phyloP scores from a whole-genome alignment of 2,113 vertebrate genomes.

The Ploceus nigricollis region DNA sequence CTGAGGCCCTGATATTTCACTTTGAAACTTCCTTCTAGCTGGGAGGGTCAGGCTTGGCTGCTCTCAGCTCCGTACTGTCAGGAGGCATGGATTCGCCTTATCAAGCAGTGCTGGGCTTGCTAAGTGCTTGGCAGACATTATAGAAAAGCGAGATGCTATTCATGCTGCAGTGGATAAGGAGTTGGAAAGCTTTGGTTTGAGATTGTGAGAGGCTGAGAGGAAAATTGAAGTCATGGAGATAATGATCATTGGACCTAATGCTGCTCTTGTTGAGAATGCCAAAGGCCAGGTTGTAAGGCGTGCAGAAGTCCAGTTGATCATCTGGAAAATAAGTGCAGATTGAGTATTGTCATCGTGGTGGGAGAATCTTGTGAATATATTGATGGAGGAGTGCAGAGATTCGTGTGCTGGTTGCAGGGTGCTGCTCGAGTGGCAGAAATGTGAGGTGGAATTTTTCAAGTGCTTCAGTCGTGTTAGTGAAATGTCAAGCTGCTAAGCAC shows the following conservation, averaged over 20 bases:
- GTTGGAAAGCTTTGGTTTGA: conserved; percentile 53
- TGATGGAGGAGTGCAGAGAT: background rate
- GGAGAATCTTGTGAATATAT: conserved; percentile 17
- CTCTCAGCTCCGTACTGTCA: background rate
- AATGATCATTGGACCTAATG: conserved; percentile 57
- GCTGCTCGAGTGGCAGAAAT: background rate
- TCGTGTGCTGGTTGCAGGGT: background rate
- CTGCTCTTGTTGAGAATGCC: conserved; percentile 61
- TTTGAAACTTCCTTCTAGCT: background rate
- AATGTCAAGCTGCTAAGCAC: background rate
- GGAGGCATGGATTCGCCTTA: conserved; percentile 37
- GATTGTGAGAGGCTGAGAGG: conserved; percentile 57
- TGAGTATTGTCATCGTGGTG: conserved; percentile 48
- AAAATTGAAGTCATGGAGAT: conserved; percentile 67
- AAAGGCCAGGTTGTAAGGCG: conserved; percentile 48
- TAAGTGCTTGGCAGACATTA: conserved; percentile 57
- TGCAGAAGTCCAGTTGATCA: conserved; percentile 51
- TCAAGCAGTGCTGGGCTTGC: conserved; percentile 37
- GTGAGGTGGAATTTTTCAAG: background rate
- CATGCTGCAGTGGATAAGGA: conserved; percentile 59
- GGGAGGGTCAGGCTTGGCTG: conserved; percentile 56
- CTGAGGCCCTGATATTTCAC: background rate
- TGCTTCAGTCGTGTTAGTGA: background rate
- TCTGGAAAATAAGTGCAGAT: conserved; percentile 62
- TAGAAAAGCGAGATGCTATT: conserved; percentile 35